Base-by-base conservation (phyloP, 2,888 invertebrate genomes). In the Allophyes oxyacanthae region DNA sequence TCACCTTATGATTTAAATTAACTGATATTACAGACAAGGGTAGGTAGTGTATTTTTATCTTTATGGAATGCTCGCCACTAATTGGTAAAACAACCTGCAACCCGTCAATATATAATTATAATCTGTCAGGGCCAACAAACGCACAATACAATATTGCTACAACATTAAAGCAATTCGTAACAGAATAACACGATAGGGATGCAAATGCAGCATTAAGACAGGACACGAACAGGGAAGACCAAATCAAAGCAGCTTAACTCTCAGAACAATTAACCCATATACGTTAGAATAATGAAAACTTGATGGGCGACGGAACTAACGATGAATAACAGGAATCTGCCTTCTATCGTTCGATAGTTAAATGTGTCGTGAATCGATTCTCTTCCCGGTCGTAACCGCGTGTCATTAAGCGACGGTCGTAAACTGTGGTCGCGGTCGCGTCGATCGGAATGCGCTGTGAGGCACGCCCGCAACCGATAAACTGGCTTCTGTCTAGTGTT, bases 321-420 rank as follows among this genome's bases (percentile, higher is more conserved):
- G 32, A 55, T 54, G 42, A 64, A 60, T 63, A 57, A 65, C 51
- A 57, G 45, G 62, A 65, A 66, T 74, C 63, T 54, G 37, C 56
- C 25, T 67, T 71, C 59, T 77, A 72, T 72, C 72, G 77, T 60
- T 65, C 85, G 82, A 85, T 86, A 86, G 84, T 89, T 86, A 90
- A 88, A 86, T 84, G 79, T 84, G 83, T 83, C 82, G 86, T 84
- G 88, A 88, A 88, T 90, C 88, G 89, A 86, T 89, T 89, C 88
- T 88, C 89, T 90, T 90, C 90, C 90, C 90, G 88, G 88, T 90
- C 86, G 84, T 87, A 82, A 84, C 81, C 81, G 78, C 78, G 82
- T 90, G 88, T 91, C 91, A 90, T 91, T 91, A 90, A 91, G 81
- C 81, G 80, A 75, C 67, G 74, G 70, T 85, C 88, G 87, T 90